A percentile compares a stretch with the other conserved stretches of the same genome.
Conservation (phyloP, 1,140 invertebrate genomes). For the Nasonia giraulti region DNA sequence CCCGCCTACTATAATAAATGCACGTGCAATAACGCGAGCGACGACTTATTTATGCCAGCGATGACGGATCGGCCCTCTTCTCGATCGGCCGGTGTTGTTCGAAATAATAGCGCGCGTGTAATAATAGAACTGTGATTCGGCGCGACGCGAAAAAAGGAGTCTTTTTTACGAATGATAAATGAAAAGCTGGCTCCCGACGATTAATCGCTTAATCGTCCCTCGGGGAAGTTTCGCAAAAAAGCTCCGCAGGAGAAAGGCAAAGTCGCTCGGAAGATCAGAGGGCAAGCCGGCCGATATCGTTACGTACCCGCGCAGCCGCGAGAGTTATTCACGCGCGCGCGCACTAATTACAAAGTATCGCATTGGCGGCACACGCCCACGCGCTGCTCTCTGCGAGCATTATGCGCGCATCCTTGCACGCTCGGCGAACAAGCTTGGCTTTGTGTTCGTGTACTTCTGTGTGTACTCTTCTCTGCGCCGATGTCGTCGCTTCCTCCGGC, state of each 20-base stretch:
- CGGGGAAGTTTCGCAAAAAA: neutral
- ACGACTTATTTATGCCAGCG: conserved; percentile 57
- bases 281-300: neutral
- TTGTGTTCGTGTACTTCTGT: conserved; percentile 51
- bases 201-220: neutral
- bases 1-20: neutral
- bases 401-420: conserved; percentile 50
- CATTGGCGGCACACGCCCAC: conserved; percentile 54
- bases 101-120: conserved; percentile 5
- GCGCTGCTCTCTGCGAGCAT: conserved; percentile 31
- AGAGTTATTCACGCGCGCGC: conserved; percentile 25
- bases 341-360: conserved; percentile 65
- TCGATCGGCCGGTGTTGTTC: conserved; percentile 18
- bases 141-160: no score
- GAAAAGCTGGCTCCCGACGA: neutral
- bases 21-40: conserved; percentile 50
- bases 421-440: conserved; percentile 60
- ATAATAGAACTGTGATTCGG: neutral
- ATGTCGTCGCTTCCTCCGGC: neutral
- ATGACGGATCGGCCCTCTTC: conserved; percentile 53
- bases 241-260: neutral
- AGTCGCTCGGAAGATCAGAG: conserved; percentile 18
- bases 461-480: no score
- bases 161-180: no score
- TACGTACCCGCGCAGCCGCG: neutral